phyloP scores from a whole-genome alignment of 2,113 vertebrate species.

The Electrona antarctica region DNA sequence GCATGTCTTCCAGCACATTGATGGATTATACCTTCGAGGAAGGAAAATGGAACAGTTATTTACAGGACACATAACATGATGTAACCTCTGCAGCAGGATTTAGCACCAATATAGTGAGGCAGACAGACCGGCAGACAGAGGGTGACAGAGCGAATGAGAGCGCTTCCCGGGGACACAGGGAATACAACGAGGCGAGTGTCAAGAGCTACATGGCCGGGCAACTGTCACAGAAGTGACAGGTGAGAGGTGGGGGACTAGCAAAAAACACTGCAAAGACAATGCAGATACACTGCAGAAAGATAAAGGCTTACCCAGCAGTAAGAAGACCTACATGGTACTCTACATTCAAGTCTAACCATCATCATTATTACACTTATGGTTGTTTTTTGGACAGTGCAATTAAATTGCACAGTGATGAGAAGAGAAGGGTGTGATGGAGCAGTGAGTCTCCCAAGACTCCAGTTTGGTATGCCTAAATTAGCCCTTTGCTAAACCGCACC shows the following conservation, averaged over 20 bases:
- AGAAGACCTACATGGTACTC: too few relatives aligned
- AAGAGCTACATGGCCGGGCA: background rate
- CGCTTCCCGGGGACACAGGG: background rate
- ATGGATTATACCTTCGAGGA: conserved; percentile 21
- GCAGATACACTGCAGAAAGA: too few relatives aligned
- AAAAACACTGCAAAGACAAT: too few relatives aligned
- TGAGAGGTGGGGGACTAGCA: background rate
- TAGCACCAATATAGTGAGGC: conserved; percentile 16
- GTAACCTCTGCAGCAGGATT: conserved; percentile 15
- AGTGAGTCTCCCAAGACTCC: too few relatives aligned
- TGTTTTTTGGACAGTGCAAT: too few relatives aligned
- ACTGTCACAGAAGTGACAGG: background rate
- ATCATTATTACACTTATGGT: too few relatives aligned
- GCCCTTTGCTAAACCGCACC: too few relatives aligned
- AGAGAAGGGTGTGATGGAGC: too few relatives aligned
- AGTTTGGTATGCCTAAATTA: too few relatives aligned
- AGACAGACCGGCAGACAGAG: conserved; percentile 3
- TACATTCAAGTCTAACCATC: too few relatives aligned
- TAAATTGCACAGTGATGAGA: too few relatives aligned
- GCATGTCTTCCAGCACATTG: background rate
- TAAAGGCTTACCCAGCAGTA: too few relatives aligned
- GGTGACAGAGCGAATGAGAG: background rate
- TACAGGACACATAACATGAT: conserved; percentile 12
- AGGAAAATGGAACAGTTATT: conserved; percentile 23
- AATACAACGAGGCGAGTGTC: background rate